Percentiles rank a stretch among this genome's conserved stretches.
Evolutionary conservation across 2,888 invertebrate species (phyloP).

Genomic region (Fragum sueziense): DNA sequence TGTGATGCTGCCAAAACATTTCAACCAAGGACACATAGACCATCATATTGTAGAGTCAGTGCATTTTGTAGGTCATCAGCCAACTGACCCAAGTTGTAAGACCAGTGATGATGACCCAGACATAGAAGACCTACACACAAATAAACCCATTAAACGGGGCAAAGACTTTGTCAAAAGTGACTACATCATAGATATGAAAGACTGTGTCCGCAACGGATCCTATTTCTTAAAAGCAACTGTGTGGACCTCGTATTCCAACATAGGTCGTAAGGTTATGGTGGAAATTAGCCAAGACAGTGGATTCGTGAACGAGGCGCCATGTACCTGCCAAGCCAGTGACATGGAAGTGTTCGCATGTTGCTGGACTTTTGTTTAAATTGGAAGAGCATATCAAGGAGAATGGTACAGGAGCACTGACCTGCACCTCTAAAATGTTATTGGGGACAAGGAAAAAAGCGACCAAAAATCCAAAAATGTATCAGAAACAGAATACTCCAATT

Average conservation of each 20-base stretch:
- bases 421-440: background rate
- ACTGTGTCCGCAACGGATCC: background rate
- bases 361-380: background rate
- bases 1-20: conserved; percentile 24
- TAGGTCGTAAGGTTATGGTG: background rate
- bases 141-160: conserved; percentile 42
- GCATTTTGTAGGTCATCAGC: conserved; percentile 21
- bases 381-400: background rate
- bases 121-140: conserved; percentile 48
- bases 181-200: background rate
- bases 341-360: background rate
- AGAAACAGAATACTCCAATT: background rate
- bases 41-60: conserved; percentile 4
- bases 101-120: conserved; percentile 25
- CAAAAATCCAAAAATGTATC: background rate
- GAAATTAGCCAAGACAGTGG: background rate
- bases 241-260: background rate
- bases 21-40: conserved; percentile 43
- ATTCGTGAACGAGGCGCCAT: background rate
- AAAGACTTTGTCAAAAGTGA: conserved; percentile 20
- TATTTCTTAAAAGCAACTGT: background rate
- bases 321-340: background rate
- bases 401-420: background rate
- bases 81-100: background rate
- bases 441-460: background rate